A percentile compares a stretch with the other conserved stretches of the same genome.
These are phyloP conservation scores for Streblospio benedicti DNA, from an alignment of 1,140 invertebrate genomes.

Conservation along the genomic window DNA sequence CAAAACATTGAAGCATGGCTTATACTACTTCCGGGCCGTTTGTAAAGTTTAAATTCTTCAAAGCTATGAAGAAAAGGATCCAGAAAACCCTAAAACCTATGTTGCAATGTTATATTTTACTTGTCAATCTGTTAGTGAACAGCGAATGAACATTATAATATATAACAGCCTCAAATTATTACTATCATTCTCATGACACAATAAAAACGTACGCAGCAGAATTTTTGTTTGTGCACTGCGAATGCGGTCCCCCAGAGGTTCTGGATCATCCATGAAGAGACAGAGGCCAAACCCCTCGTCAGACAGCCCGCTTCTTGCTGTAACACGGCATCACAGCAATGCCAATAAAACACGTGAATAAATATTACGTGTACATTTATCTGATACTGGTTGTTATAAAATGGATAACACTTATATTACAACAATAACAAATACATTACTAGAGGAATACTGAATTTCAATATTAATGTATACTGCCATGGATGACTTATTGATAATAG, in stretches of 20 bases:
- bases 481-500: neutral
- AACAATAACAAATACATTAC: neutral
- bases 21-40: no score
- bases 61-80: no score
- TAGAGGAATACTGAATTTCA: no score
- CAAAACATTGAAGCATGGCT: no score
- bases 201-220: constrained; percentile 6
- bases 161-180: no score
- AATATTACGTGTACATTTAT: neutral
- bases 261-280: neutral
- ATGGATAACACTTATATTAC: neutral
- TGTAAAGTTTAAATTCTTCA: no score
- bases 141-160: no score
- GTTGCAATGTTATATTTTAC: no score
- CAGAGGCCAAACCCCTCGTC: constrained; percentile 6
- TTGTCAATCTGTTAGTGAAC: no score
- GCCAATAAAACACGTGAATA: neutral
- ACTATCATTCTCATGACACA: no score
- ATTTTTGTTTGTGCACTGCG: constrained; percentile 4
- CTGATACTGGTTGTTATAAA: neutral
- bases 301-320: constrained; percentile 1
- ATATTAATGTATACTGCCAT: no score
- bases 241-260: constrained; percentile 4
- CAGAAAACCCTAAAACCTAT: no score
- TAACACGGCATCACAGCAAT: neutral